Evolutionary conservation across 92 coral and sea anemone genomes (phyloP), one percentile per base, ranked within the genome.

Genomic region (Palythoa caribaeorum): DNA sequence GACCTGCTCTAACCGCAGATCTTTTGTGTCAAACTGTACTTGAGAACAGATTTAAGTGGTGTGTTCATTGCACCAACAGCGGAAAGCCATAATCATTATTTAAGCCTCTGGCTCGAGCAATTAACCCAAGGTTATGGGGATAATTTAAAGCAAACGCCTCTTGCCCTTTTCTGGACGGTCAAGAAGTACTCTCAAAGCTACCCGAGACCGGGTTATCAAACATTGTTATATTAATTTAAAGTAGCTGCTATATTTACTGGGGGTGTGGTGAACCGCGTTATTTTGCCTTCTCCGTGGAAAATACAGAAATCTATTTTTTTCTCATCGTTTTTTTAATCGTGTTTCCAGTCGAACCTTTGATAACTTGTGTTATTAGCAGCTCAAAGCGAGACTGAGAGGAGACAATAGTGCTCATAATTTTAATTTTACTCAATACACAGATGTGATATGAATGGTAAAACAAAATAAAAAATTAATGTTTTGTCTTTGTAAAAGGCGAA

Each of bases 41-140:
- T 81, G 12, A 66, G 35, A 50, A 35, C 75, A 66, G 86, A 81
- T 28, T 28, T 60, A 51, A 71, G 83, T 78, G 83, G 55, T 78
- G 83, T 78, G 19, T 21, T 52, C 20, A 65, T 66, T 66, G 75
- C 44, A 19, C 21, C 2, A 66, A 81, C 86, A 65, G 76, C 76
- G 74, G 86, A 71, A 65, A 65, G 21, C 71, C 35, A 48, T 81
- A 40, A 80, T 80, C 73, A 65, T 66, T 12, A 47, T 28, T 77
- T 53, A 53, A 52, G 83, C 69, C 83, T 35, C 19, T 77, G 68
- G 83, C 57, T 74, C 53, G 10, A 66, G 59, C 86, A 81, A 81
- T 81, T 81, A 81, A 81, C 86, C 86, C 8, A 38, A 40, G 86
- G 86, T 81, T 71, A 47, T 50, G 65, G 76, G 73, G 86, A 81